Evolutionary conservation across 2,797 vertebrate species (phyloP), one percentile per base, ranked within the genome.

Genomic region (Sparus aurata): DNA sequence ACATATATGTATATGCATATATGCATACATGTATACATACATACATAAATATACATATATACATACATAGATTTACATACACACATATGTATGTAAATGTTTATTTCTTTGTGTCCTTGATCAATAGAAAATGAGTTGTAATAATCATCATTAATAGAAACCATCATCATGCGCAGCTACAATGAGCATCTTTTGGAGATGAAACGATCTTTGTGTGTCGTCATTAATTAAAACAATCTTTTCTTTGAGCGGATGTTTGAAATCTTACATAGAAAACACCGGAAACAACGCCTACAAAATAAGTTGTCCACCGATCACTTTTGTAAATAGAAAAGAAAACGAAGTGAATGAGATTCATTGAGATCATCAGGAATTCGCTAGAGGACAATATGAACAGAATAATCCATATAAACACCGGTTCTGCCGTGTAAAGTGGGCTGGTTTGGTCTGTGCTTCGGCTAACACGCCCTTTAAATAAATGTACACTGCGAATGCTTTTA

Each of bases 391-490:
- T 20, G 1, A 20, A 13, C 11, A 22, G 7, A 58, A 20, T 6
- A 9, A 45, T 18, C 3, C 1, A 1, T 34, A 2, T 9, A 1
- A 25, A 22, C 9, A 64, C 0, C 0, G 16, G 3, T 12, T 4
- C 58, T 52, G 0, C 0, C 4, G 4, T 18, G 3, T 22, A 2
- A 58, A 59, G 0, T 7, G 8, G 3, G 1, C 3, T 5, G 1
- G 1, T 43, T 0, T 2, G 8, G 12, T 45, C 2, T 5, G 3
- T 13, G 1, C 38, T 3, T 13, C 3, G 13, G 12, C 54, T 5
- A 17, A 47, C 7, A 34, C 8, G 34, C 34, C 34, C 34, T 34
- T 34, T 9, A 8, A 46, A 18, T 3, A 30, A 16, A 2, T 0
- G 2, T 12, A 1, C 15, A 0, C 58, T 3, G 6, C 4, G 0